Base-by-base conservation (phyloP, 2,888 invertebrate genomes). In the Nephrotoma flavescens region DNA sequence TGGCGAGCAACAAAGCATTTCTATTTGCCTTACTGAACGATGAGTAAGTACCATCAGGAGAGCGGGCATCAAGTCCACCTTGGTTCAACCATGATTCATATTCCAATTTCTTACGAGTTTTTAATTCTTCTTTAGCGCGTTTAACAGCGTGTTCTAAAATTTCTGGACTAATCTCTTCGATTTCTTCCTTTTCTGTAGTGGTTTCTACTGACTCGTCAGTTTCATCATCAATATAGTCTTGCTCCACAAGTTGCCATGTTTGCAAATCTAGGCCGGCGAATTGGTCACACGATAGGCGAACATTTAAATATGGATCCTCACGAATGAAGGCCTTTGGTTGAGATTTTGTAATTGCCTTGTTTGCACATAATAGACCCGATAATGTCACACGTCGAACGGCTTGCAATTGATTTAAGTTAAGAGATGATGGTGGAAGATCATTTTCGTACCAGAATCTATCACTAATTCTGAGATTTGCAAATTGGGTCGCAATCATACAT, bases 361-460 rank as follows among this genome's bases (percentile, higher is more conserved):
- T 95, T 9, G 95, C 94, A 89, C 98, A 98, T 7, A 98, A 92
- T 4, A 97, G 92, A 1, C 96, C 95, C 0, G 97, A 95, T 0
- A 97, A 91, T 0, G 96, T 95, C 0, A 96, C 95, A 89, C 96
- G 96, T 85, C 96, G 94, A 86, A 98, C 94, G 88, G 97, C 97
- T 87, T 94, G 94, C 9, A 98, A 92, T 90, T 97, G 97, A 86
- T 95, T 95, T 87, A 94, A 93, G 0, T 93, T 94, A 88, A 97
- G 93, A 0, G 97, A 95, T 15, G 97, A 97, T 0, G 97, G 97
- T 0, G 97, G 97, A 85, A 97, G 93, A 90, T 98, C 97, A 90
- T 98, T 98, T 91, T 98, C 98, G 90, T 97, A 98, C 97, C 98
- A 98, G 91, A 97, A 98, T 88, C 98, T 93, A 92, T 98, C 98